phyloP scores from a whole-genome alignment of 2,797 vertebrate genomes.

The Buphagus erythrorhynchus region DNA sequence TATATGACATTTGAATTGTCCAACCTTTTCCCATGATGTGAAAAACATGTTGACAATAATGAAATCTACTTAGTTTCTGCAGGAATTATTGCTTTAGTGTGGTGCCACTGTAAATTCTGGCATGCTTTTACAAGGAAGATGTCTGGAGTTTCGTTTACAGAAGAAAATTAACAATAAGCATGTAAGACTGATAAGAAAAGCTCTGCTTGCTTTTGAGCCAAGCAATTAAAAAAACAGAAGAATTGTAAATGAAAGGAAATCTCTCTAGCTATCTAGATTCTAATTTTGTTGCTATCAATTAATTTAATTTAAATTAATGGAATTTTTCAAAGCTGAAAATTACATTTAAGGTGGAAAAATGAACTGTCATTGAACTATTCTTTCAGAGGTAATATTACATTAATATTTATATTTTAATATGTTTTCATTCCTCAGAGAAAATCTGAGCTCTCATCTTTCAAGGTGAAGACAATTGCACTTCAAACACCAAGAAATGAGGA shows the following conservation, averaged over 20 bases:
- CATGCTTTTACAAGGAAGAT: background rate
- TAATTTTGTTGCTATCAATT: background rate
- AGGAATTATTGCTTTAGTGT: constrained; percentile 31
- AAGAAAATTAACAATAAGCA: constrained; percentile 44
- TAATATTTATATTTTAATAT: background rate
- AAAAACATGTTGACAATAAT: constrained; percentile 54
- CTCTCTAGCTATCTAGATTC: background rate
- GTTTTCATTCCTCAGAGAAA: background rate
- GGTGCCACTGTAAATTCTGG: constrained; percentile 56
- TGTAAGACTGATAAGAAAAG: constrained; percentile 46
- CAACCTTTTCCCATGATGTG: constrained; percentile 36
- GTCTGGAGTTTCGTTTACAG: constrained; percentile 47
- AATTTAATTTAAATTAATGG: background rate
- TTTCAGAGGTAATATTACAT: background rate
- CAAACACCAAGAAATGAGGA: background rate
- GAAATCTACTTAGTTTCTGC: constrained; percentile 12
- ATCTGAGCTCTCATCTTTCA: background rate
- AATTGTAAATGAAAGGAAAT: background rate
- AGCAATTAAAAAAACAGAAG: background rate
- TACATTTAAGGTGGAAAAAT: background rate
- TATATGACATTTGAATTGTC: background rate
- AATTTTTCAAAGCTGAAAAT: background rate
- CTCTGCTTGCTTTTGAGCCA: constrained; percentile 15
- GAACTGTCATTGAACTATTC: background rate
- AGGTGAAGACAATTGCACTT: background rate